Base-by-base conservation (phyloP, 2,797 vertebrate genomes). In the Clarias laeviceps region DNA sequence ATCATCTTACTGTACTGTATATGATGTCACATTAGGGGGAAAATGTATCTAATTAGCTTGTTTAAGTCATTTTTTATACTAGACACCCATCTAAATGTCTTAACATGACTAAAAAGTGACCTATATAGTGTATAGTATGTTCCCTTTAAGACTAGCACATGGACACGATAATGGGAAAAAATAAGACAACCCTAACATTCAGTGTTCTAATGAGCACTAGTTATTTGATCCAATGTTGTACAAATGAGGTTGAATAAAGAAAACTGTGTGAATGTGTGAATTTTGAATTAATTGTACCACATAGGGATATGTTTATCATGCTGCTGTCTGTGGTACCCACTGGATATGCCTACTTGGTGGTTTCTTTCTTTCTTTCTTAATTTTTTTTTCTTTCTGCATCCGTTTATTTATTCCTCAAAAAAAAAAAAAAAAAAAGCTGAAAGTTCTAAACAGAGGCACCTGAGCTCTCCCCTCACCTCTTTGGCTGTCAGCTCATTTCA, bases 401-500 rank as follows among this genome's bases (percentile, higher is more conserved):
- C 17, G 15, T 82, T 74, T 64, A 22, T 50, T n/a, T 69, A 2
- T 34, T 79, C 68, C 32, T 37, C 56, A 79, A 87, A 88, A 70
- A 61, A 65, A 61, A 87, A 61, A 87, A 45, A 12, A 65, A 66
- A 87, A 54, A 54, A 45, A 8, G 6, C 20, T 29, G 37, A 87
- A 82, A 88, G 64, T 69, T 72, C 76, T 79, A 64, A 86, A 88
- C 34, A 83, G 66, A 72, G 62, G 78, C 84, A 87, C 78, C 85
- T 80, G 85, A 74, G 78, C 72, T 54, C 57, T 85, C 83, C 70
- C 34, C 79, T 84, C 82, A 66, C 73, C 80, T 85, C 83, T 84
- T 78, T 84, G 65, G 85, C 84, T 85, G 80, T 88, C 88, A 89
- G 82, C 86, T 87, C 89, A 89, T 90, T 90, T 89, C 87, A 82